Conservation (phyloP, 2,888 invertebrate species). For the Himalopsyche japonica region DNA sequence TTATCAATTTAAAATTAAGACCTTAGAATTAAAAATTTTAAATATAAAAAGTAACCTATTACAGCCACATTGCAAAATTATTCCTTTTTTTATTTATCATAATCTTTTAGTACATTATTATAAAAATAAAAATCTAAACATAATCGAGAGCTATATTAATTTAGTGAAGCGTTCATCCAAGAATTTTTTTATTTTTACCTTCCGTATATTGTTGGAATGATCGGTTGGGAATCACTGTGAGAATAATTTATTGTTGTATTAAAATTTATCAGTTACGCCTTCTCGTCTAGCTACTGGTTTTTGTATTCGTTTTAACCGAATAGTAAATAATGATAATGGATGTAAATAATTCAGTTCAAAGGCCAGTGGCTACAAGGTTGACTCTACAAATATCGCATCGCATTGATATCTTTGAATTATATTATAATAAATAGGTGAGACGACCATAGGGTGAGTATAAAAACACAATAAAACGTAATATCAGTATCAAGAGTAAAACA, state of each 20-base stretch:
- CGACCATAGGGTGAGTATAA: background rate
- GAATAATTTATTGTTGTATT: background rate
- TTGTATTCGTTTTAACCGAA: background rate
- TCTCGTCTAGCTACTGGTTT: background rate
- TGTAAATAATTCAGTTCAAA: conserved; percentile 37
- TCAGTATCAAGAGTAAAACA: too few species aligned
- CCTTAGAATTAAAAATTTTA: too few species aligned
- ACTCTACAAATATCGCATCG: background rate
- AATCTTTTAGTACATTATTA: too few species aligned
- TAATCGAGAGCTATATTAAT: too few species aligned
- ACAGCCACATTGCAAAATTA: too few species aligned
- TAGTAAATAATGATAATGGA: conserved; percentile 29
- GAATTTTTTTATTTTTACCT: too few species aligned
- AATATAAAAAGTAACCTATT: too few species aligned
- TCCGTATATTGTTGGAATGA: background rate
- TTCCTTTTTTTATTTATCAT: too few species aligned
- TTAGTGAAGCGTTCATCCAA: too few species aligned
- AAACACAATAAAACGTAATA: too few species aligned
- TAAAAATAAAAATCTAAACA: too few species aligned
- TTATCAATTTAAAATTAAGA: too few species aligned
- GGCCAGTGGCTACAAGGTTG: conserved; percentile 12
- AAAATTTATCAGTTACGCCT: background rate
- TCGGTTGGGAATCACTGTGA: background rate
- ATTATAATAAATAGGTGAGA: background rate
- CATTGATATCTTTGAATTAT: background rate